A percentile compares a stretch with the other conserved stretches of the same genome.
These are phyloP conservation scores for Drosophila anceps DNA, from an alignment of 2,888 invertebrate genomes.

Conservation along the genomic window DNA sequence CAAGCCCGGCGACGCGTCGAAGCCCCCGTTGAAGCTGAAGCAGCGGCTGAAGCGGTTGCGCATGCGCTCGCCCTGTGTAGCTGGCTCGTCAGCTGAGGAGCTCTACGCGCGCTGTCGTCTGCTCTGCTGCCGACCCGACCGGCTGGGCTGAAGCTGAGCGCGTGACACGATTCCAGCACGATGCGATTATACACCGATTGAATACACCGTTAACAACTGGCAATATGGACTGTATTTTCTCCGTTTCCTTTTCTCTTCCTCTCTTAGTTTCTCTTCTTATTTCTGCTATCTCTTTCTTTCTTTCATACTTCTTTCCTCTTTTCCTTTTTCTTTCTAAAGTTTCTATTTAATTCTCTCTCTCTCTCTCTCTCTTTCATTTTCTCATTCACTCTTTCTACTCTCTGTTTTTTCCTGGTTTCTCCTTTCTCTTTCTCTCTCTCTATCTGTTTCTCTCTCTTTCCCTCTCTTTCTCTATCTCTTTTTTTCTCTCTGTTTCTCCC, in stretches of 20 bases:
- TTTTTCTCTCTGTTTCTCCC: neutral
- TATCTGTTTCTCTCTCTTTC: neutral
- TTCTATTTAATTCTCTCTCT: too few species aligned
- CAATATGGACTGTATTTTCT: neutral
- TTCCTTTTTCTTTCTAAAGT: too few species aligned
- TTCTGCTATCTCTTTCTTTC: neutral
- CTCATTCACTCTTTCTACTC: neutral
- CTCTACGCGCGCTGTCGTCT: neutral
- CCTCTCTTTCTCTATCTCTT: neutral
- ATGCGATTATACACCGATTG: neutral
- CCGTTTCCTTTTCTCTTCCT: neutral
- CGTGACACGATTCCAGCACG: slow-evolving; percentile 44
- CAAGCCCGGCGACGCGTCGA: slow-evolving; percentile 38
- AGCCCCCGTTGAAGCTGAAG: slow-evolving; percentile 5
- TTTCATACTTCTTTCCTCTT: neutral
- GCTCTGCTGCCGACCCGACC: slow-evolving; percentile 15
- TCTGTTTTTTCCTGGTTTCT: too few species aligned
- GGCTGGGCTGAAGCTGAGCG: slow-evolving; percentile 21
- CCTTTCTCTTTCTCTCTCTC: neutral
- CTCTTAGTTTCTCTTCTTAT: neutral
- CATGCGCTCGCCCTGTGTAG: slow-evolving; percentile 55
- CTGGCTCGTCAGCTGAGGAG: slow-evolving; percentile 24
- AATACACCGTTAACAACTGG: neutral
- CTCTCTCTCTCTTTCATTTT: neutral
- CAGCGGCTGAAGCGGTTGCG: slow-evolving; percentile 46